Conservation (phyloP, 2,888 invertebrate genomes). For the Calameuta idolon region DNA sequence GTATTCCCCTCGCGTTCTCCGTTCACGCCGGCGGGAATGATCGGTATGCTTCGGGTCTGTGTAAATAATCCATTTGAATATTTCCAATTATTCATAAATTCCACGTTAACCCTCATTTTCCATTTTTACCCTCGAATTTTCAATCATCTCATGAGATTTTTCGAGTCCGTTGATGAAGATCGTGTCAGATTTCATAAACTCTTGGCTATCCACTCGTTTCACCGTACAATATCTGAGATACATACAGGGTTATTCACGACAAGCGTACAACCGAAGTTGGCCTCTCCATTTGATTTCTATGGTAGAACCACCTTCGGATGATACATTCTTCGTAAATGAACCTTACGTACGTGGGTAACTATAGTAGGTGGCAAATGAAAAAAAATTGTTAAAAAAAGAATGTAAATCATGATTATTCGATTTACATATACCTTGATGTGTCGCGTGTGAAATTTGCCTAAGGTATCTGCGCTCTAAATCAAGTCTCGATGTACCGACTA, state of each 20-base stretch:
- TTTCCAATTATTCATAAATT: not conserved
- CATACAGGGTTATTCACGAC: not conserved
- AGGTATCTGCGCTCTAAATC: not conserved
- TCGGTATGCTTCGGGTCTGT: not conserved
- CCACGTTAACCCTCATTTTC: not conserved
- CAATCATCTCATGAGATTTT: not conserved
- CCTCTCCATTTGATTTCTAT: not conserved
- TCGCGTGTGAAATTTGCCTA: not conserved
- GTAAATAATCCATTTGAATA: not conserved
- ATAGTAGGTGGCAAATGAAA: not conserved
- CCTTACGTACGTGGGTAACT: not conserved
- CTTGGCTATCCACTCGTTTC: not conserved
- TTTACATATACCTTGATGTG: not conserved
- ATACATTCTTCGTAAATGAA: not conserved
- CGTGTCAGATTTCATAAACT: not conserved
- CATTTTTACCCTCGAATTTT: not conserved
- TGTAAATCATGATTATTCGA: not conserved
- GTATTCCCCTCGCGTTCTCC: not conserved
- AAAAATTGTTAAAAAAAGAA: not conserved
- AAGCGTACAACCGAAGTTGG: not conserved
- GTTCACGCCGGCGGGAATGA: not conserved
- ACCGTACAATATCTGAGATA: not conserved
- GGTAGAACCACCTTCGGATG: not conserved
- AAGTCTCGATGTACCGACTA: not conserved
- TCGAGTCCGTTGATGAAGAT: not conserved